phyloP scores from a whole-genome alignment of 1,140 invertebrate genomes.

The Scaptomyza graminum region DNA sequence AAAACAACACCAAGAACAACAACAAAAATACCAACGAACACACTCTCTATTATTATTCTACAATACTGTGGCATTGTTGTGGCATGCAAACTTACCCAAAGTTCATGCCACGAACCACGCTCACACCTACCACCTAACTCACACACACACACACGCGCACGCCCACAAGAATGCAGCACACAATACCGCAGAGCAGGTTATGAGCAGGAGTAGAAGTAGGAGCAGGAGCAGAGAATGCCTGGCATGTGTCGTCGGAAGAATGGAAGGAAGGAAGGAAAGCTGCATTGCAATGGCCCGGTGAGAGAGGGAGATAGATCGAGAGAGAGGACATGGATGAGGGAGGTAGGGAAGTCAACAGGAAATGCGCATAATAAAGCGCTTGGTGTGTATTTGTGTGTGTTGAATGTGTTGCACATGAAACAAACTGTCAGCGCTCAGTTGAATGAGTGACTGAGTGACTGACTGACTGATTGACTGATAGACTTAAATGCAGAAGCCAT shows the following conservation, averaged over 20 bases:
- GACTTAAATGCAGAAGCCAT: constrained; percentile 3
- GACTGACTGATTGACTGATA: constrained; percentile 5
- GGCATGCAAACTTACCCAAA: constrained; percentile 19
- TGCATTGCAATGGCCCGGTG: constrained; percentile 1
- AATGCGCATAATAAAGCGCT: constrained; percentile 70
- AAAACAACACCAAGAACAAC: background rate
- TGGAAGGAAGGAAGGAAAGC: constrained; percentile 30
- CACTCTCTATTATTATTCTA: constrained; percentile 43
- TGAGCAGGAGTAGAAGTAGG: constrained; percentile 5
- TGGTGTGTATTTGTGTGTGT: constrained; percentile 19
- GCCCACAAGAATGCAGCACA: constrained; percentile 44
- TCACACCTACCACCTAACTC: no score
- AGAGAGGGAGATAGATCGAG: background rate
- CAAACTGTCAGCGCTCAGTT: constrained; percentile 30
- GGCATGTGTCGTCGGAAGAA: constrained; percentile 42
- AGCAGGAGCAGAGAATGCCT: constrained; percentile 17
- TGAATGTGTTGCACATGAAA: constrained; percentile 57
- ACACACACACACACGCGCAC: background rate
- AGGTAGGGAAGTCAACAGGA: constrained; percentile 28
- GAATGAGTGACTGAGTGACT: constrained; percentile 12
- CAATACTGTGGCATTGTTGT: constrained; percentile 54
- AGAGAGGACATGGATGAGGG: background rate
- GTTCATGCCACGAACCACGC: background rate
- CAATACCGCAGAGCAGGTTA: constrained; percentile 4
- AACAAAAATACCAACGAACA: background rate